A percentile compares a stretch with the other conserved stretches of the same genome.
phyloP scores from a whole-genome alignment of 2,888 invertebrate species.

The Rhabditoides inermis region DNA sequence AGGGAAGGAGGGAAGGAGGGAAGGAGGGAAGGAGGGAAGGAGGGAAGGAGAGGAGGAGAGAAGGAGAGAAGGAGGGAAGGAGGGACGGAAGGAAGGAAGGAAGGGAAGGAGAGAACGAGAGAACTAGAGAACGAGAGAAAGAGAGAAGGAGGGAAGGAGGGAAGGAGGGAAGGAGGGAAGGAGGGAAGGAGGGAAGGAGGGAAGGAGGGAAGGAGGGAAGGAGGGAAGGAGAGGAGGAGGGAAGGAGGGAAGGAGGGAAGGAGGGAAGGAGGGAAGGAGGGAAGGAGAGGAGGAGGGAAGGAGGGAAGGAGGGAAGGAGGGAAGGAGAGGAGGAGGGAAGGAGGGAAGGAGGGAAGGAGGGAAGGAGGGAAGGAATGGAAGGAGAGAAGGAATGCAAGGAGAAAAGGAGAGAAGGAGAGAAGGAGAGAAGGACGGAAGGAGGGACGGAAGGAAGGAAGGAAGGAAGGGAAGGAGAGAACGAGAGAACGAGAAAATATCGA shows the following conservation, averaged over 20 bases:
- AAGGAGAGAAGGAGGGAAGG: neutral
- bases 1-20: conserved; percentile 5
- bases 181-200: conserved; percentile 50
- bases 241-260: conserved; percentile 4
- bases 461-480: no score
- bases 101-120: conserved; percentile 2
- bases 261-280: conserved; percentile 13
- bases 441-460: neutral
- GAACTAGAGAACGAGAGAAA: conserved; percentile 8
- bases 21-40: neutral
- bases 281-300: conserved; percentile 23
- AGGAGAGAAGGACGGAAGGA: neutral
- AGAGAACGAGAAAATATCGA: no score
- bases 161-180: neutral
- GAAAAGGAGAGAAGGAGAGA: neutral
- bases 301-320: conserved; percentile 57
- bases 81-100: conserved; percentile 2
- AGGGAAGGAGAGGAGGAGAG: conserved; percentile 1
- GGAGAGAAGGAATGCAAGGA: neutral
- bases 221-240: conserved; percentile 51
- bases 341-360: neutral
- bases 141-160: neutral
- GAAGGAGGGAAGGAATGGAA: conserved; percentile 3
- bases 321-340: conserved; percentile 57
- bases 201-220: neutral